Evolutionary conservation across 2,113 vertebrate genomes (phyloP), one percentile per base, ranked within the genome.

Genomic region (Oryzias javanicus): DNA sequence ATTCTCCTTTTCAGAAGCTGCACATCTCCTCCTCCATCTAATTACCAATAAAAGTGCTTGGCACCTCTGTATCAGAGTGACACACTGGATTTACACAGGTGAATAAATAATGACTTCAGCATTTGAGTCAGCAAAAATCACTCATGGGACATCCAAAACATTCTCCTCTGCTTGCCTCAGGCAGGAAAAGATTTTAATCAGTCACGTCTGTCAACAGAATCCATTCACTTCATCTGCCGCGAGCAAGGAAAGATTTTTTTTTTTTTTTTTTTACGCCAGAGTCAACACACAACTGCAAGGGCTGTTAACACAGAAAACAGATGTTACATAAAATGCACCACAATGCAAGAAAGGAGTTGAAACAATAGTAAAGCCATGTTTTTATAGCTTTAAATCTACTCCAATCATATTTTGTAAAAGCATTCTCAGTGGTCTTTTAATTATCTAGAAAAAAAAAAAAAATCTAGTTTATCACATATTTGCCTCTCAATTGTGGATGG

Each of bases 51-150:
- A 67, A 80, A 76, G 49, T 55, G 45, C 52, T 63, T 49, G 56
- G 46, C 49, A 12, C 49, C 1, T 19, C 66, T 55, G 59, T 74
- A 56, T 50, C 60, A 42, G 35, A 35, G 49, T 56, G 68, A 64
- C 44, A 56, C 60, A 64, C 53, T 57, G 61, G 71, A 65, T 77
- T 81, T 74, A 77, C 62, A 80, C 57, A 73, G 65, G 71, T 60
- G 29, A 57, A 57, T 82, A 81, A 81, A 88, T 74, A 77, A 84
- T 54, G 66, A 68, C 53, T 76, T 75, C 69, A 78, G 66, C 72
- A 58, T 63, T 60, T 70, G 73, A 83, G 63, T 86, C 78, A 86
- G 80, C 87, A 72, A 74, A 83, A 82, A 84, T 78, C 47, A 77
- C 70, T 63, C 50, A 49, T 76, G 68, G 79, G 56, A 72, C 54